A percentile compares a stretch with the other conserved stretches of the same genome.
These are phyloP conservation scores for Malurus cyaneus DNA, from an alignment of 2,113 vertebrate genomes.

Conservation along the genomic window DNA sequence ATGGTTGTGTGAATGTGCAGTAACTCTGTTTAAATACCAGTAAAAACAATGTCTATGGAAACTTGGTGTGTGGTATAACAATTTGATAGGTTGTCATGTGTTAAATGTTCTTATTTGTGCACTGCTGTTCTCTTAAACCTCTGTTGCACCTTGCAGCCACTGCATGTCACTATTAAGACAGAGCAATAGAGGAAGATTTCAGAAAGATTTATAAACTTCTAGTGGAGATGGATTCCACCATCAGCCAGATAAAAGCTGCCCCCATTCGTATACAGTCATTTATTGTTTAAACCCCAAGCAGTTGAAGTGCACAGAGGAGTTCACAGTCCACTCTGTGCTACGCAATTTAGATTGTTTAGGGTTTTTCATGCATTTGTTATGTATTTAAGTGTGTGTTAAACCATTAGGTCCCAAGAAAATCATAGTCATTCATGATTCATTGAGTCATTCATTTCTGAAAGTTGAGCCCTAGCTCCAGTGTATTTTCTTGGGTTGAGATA, in stretches of 20 bases:
- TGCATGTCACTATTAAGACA: constrained; percentile 43
- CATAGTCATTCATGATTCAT: constrained; percentile 72
- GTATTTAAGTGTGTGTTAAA: constrained; percentile 68
- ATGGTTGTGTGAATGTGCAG: background rate
- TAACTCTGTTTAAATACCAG: background rate
- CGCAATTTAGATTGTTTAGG: background rate
- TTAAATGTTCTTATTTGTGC: background rate
- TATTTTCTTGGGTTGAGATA: constrained; percentile 65
- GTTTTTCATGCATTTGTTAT: constrained; percentile 56
- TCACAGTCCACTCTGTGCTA: constrained; percentile 20
- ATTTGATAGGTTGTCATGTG: background rate
- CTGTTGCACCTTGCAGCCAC: constrained; percentile 10
- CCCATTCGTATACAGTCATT: background rate
- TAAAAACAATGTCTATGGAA: background rate
- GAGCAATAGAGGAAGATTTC: constrained; percentile 17
- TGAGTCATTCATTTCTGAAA: constrained; percentile 71
- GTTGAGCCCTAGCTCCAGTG: constrained; percentile 39
- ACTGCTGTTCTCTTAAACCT: background rate
- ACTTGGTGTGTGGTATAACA: background rate
- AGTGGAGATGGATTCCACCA: background rate
- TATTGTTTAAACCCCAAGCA: constrained; percentile 36
- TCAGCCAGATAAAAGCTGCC: background rate
- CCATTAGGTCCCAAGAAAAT: constrained; percentile 67
- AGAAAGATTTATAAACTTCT: constrained; percentile 20
- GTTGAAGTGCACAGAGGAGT: background rate